Conservation (phyloP, 2,113 vertebrate species). For the Ramphastos sulfuratus region DNA sequence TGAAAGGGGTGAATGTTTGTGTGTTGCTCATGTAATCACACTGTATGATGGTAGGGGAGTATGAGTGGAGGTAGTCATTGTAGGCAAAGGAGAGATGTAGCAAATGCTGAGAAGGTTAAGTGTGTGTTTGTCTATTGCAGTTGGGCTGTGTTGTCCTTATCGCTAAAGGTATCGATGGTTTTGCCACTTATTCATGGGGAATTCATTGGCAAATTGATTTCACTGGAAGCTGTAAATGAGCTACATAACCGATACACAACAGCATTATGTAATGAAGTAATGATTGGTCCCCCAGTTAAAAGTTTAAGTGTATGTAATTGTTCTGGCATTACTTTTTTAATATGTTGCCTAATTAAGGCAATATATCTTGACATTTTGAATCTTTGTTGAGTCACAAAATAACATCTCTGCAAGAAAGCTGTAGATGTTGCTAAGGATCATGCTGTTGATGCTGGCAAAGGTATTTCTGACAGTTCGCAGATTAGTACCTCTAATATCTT, state of each 20-base stretch:
- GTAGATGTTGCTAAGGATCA: conserved; percentile 43
- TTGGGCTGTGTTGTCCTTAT: not conserved
- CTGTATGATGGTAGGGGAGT: not conserved
- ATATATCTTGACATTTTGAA: conserved; percentile 19
- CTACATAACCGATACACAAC: not conserved
- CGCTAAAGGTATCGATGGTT: not conserved
- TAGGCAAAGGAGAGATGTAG: not conserved
- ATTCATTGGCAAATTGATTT: conserved; percentile 21
- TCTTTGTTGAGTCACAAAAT: conserved; percentile 32
- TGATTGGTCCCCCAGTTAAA: conserved; percentile 31
- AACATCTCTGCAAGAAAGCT: conserved; percentile 36
- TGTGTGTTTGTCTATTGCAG: too few relatives aligned
- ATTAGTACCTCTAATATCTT: conserved; percentile 22
- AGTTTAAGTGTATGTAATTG: conserved; percentile 52
- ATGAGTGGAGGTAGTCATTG: not conserved
- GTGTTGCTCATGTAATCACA: not conserved
- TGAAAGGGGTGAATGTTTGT: not conserved
- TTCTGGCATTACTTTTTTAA: conserved; percentile 60
- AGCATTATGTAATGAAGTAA: conserved; percentile 12
- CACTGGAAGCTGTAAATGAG: not conserved
- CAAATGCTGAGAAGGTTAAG: not conserved
- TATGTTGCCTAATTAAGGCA: conserved; percentile 48
- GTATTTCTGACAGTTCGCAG: conserved; percentile 36
- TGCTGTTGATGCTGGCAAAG: not conserved
- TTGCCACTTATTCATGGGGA: not conserved